Conservation (phyloP, 2,888 invertebrate species). For the Brenthis hecate region DNA sequence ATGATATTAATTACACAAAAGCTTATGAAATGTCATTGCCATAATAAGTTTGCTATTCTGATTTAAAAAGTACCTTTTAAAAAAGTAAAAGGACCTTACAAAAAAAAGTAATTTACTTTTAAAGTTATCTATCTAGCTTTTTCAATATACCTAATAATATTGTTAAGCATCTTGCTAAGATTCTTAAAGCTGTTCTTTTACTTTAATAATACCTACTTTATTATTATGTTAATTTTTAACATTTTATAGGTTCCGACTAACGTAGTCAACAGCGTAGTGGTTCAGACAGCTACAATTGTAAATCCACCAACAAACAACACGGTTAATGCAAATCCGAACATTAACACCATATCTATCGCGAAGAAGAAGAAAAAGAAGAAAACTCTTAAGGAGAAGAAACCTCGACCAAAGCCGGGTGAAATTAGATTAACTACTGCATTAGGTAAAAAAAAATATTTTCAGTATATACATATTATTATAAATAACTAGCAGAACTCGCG, state of each 20-base stretch:
- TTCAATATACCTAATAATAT: too few species aligned
- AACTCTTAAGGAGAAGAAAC: slow-evolving; percentile 89
- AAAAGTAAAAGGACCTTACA: too few species aligned
- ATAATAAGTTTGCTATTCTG: too few species aligned
- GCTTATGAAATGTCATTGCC: too few species aligned
- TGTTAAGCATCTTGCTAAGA: neutral
- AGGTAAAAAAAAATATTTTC: slow-evolving; percentile 48
- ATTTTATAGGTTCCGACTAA: slow-evolving; percentile 60
- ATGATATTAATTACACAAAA: too few species aligned
- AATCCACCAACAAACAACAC: slow-evolving; percentile 62
- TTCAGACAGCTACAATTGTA: slow-evolving; percentile 73
- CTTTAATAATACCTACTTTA: neutral
- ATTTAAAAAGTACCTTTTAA: too few species aligned
- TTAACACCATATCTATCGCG: slow-evolving; percentile 56
- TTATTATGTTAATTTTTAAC: neutral
- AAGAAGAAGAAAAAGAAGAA: slow-evolving; percentile 93
- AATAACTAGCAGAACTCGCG: too few species aligned
- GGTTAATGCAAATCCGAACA: slow-evolving; percentile 60
- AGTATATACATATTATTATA: neutral
- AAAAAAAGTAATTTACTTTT: too few species aligned
- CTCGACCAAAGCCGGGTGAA: slow-evolving; percentile 92
- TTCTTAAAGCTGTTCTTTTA: neutral
- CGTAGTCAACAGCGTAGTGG: slow-evolving; percentile 69
- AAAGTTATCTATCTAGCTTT: too few species aligned
- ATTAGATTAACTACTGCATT: slow-evolving; percentile 89